Conservation (phyloP, 2,113 vertebrate genomes). For the Syngnathus typhle region DNA sequence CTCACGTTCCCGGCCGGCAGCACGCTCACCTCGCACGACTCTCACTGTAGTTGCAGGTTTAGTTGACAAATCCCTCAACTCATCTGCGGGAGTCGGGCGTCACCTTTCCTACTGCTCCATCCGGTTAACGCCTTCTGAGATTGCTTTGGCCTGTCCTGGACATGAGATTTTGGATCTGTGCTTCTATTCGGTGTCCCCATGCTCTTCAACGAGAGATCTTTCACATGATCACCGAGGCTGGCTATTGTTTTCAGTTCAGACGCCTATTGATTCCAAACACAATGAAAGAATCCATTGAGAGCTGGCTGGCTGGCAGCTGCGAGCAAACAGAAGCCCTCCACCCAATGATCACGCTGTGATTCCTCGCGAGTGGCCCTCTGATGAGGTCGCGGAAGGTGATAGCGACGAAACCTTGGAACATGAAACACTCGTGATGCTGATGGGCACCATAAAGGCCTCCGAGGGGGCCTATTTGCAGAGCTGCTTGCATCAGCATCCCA, state of each 20-base stretch:
- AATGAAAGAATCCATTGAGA: not conserved
- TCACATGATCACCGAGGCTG: not conserved
- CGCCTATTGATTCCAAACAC: too few species aligned
- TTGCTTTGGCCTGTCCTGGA: too few species aligned
- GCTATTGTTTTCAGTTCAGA: too few species aligned
- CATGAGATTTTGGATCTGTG: too few species aligned
- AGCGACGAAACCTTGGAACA: not conserved
- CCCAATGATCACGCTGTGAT: not conserved
- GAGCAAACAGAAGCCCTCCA: not conserved
- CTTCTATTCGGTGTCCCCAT: too few species aligned
- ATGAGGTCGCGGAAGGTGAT: not conserved
- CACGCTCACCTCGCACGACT: not conserved
- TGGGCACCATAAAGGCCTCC: not conserved
- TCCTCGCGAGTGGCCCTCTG: not conserved
- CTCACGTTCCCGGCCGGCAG: not conserved
- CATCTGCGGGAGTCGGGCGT: not conserved
- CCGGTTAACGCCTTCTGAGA: not conserved
- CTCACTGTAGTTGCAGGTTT: not conserved
- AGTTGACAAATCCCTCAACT: not conserved
- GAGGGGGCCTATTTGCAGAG: constrained; percentile 49
- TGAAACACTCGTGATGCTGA: not conserved
- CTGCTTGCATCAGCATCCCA: constrained; percentile 32
- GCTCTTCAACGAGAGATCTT: too few species aligned
- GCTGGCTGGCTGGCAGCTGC: not conserved
- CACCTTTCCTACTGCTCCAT: not conserved